Base-by-base conservation (phyloP, 2,888 invertebrate genomes). In the Lysandra coridon region DNA sequence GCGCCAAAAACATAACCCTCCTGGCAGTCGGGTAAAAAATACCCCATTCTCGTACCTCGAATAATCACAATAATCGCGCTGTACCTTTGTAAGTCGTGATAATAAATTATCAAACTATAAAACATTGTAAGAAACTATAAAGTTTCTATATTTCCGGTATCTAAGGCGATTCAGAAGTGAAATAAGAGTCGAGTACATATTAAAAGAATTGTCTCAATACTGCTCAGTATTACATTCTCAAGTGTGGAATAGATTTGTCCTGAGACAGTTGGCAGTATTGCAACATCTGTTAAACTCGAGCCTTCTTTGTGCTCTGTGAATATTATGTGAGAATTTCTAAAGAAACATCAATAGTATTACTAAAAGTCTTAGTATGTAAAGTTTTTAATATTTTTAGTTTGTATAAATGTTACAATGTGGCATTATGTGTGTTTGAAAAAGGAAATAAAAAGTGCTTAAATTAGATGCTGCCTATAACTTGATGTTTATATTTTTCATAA, bases 211-310 rank as follows among this genome's bases (percentile, higher is more conserved):
- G 69, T 69, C 69, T 69, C 33, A 69, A 69, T 69, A 64, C 30
- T 62, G 6, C 62, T 69, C 69, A 33, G 37, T 69, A 69, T 69
- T 69, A 69, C 69, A 69, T 69, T 69, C 33, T 33, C 69, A 37
- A 69, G 37, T 37, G 69, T 14, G 37, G 1, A 69, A 14, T 69
- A 69, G 69, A 69, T 69, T 69, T 69, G 37, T 37, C 33, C 14
- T 30, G 33, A 69, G 33, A 33, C 69, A 69, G 33, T 69, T 30
- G 64, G 69, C 69, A 69, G 37, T 37, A 69, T 69, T 69, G 69
- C 69, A 30, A 69, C 64, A 69, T 69, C 69, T 69, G 69, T 69
- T 69, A 69, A 69, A 17, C 30, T 33, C 7, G 69, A 33, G 69
- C 30, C 64, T 4, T n/a, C 69, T 60, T 62, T 62, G 30, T 12